A percentile compares a stretch with the other conserved stretches of the same genome.
These are phyloP conservation scores for Lepidostoma basale DNA, from an alignment of 1,140 invertebrate genomes.

Conservation along the genomic window DNA sequence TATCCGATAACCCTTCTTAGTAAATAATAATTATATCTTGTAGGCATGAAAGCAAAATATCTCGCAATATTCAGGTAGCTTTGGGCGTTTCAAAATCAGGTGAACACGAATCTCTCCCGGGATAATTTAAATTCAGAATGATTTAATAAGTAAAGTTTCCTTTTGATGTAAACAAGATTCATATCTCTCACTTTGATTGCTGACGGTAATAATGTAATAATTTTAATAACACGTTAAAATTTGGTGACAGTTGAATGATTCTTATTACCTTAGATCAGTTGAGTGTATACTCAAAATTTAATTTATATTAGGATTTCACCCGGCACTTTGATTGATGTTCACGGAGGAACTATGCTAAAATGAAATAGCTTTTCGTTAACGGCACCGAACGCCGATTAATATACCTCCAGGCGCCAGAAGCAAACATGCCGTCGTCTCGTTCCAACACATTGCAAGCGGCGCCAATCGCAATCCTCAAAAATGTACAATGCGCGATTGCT, in stretches of 20 bases:
- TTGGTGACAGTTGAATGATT: slow-evolving; percentile 7
- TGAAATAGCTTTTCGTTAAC: slow-evolving; percentile 28
- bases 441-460: neutral
- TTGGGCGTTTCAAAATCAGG: too few species aligned
- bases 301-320: slow-evolving; percentile 35
- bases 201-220: neutral
- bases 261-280: slow-evolving; percentile 4
- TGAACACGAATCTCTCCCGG: too few species aligned
- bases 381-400: neutral
- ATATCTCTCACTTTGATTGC: neutral
- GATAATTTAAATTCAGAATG: too few species aligned
- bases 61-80: too few species aligned
- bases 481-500: slow-evolving; percentile 1
- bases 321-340: slow-evolving; percentile 42
- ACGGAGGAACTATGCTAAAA: slow-evolving; percentile 37
- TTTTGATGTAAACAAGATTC: neutral
- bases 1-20: too few species aligned
- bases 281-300: slow-evolving; percentile 32
- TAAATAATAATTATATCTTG: too few species aligned
- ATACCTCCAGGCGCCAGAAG: neutral
- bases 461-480: neutral
- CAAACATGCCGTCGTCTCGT: neutral
- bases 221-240: slow-evolving; percentile 4
- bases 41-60: too few species aligned
- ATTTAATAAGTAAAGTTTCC: too few species aligned